Base-by-base conservation (phyloP, 2,888 invertebrate species). In the Lepidocyrtinus sp. region DNA sequence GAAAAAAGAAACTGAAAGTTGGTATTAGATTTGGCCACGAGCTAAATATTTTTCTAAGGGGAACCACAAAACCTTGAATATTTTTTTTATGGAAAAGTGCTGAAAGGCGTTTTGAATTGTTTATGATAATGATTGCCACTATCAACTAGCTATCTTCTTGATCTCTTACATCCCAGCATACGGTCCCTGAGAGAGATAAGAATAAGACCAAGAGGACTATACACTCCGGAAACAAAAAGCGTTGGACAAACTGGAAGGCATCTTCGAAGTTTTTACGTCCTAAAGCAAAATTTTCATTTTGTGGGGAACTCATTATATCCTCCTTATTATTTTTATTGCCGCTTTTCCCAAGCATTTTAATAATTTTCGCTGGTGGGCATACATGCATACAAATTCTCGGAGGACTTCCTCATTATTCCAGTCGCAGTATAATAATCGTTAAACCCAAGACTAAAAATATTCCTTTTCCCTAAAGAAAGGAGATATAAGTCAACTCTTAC, bases 1-100 rank as follows among this genome's bases (percentile, higher is more conserved):
- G 15, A 50, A 50, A 61, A 71, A 65, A 72, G 78, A 78, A 78
- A 78, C 72, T 73, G 78, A 78, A 78, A 78, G 78, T 78, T 78
- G 65, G 45, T 72, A 64, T 45, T n/a, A n/a, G n/a, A n/a, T n/a
- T n/a, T 46, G 3, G 70, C 76, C 71, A 63, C 76, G 55, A 76
- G 76, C 64, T 65, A 76, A 62, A 67, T 24, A 45, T n/a, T 36
- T 61, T 19, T n/a, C 25, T 26, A 25, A 15, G 5, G 36, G 50
- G 2, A 50, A 50, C n/a, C n/a, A n/a, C 36, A 17, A 50, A 50
- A 7, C 76, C 76, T 70, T 76, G 76, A 76, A 76, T 36, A 7
- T 50, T 17, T 50, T 2, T 50, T 50, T 50, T 50, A 5, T 50
- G 50, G 50, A 75, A 61, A 75, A 64, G 55, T 46, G 78, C 78